phyloP scores from a whole-genome alignment of 1,140 invertebrate genomes.

The Camponotus floridanus region DNA sequence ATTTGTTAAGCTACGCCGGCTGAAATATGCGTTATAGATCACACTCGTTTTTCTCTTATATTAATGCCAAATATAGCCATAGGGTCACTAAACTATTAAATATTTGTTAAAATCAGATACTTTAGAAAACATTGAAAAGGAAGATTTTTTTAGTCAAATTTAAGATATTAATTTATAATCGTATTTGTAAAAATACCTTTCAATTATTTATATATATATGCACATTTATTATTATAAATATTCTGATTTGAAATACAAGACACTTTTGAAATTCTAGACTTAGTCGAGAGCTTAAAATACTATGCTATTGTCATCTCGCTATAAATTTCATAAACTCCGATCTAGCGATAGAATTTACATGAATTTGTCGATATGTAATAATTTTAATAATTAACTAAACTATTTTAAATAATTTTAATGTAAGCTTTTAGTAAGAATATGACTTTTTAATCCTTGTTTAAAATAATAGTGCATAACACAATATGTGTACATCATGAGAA shows the following conservation, averaged over 20 bases:
- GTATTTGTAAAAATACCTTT: background rate
- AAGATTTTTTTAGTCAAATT: background rate
- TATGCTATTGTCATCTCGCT: no score
- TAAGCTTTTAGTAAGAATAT: background rate
- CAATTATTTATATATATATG: no score
- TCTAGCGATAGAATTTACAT: background rate
- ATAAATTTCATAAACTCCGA: background rate
- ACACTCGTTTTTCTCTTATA: no score
- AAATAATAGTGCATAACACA: background rate
- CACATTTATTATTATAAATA: background rate
- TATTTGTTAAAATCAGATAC: background rate
- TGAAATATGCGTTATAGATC: no score
- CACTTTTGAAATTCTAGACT: background rate
- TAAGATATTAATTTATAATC: slow-evolving; percentile 6
- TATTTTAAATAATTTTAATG: background rate
- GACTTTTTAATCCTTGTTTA: background rate
- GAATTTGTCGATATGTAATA: background rate
- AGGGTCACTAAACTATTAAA: no score
- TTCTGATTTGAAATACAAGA: background rate
- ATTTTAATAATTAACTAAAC: no score
- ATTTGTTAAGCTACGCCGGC: no score
- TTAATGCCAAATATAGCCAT: no score
- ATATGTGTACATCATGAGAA: background rate
- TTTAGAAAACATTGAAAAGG: background rate
- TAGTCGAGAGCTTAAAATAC: background rate